These are phyloP conservation scores for Pentalonia nigronervosa DNA, from an alignment of 1,140 invertebrate species.

Conservation along the genomic window DNA sequence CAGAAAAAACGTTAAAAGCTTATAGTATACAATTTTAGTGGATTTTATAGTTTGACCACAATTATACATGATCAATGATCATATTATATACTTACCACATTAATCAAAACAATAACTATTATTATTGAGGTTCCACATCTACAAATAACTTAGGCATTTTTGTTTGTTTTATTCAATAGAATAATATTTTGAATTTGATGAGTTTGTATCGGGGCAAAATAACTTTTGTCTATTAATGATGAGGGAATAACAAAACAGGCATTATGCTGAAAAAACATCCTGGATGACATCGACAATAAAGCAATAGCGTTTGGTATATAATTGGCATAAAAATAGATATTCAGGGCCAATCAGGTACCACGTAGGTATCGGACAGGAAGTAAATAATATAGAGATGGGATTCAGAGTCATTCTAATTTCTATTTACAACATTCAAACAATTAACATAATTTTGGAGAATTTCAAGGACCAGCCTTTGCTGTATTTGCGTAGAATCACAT, in stretches of 20 bases:
- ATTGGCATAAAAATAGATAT: neutral
- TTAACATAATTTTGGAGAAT: too few relatives aligned
- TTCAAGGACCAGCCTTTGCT: too few relatives aligned
- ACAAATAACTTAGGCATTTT: neutral
- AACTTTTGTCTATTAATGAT: neutral
- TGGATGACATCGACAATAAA: neutral
- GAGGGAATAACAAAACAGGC: neutral
- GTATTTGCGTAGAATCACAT: too few relatives aligned
- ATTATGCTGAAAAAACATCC: neutral
- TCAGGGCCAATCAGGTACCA: too few relatives aligned
- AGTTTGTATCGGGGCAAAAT: neutral
- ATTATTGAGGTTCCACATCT: neutral
- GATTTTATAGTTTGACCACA: neutral
- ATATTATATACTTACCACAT: neutral
- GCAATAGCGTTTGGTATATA: neutral
- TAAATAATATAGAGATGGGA: too few relatives aligned
- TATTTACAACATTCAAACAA: too few relatives aligned
- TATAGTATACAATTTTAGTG: neutral
- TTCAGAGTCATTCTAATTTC: too few relatives aligned
- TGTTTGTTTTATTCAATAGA: neutral
- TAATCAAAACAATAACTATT: neutral
- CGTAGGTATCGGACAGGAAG: too few relatives aligned
- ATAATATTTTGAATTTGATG: neutral
- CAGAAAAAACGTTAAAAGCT: neutral
- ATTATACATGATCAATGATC: neutral